Percentiles rank a stretch among this genome's conserved stretches.
Conservation (phyloP, 1,140 invertebrate species). For the Piezodorus guildinii region DNA sequence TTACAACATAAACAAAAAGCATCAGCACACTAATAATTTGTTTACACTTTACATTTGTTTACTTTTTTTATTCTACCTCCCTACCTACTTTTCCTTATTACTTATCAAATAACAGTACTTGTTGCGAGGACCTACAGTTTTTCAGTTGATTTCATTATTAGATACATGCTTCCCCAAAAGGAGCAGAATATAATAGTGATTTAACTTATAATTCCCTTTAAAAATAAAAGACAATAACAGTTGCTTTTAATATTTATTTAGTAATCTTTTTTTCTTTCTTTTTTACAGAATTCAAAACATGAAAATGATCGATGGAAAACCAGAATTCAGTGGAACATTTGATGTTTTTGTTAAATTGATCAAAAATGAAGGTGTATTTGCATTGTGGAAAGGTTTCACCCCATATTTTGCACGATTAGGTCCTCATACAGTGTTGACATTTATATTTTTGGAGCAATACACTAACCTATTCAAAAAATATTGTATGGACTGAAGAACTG, state of each 20-base stretch:
- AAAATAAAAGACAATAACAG: no score
- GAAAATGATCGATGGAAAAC: slow-evolving; percentile 82
- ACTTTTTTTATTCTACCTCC: no score
- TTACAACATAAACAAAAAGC: no score
- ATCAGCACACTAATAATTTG: no score
- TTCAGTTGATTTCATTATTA: no score
- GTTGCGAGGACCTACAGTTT: no score
- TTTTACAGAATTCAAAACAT: slow-evolving; percentile 89
- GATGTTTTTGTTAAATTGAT: slow-evolving; percentile 78
- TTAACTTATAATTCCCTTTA: no score
- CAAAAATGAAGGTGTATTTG: slow-evolving; percentile 84
- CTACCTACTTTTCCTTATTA: no score
- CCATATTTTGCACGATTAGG: slow-evolving; percentile 91
- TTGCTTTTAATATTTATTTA: not conserved
- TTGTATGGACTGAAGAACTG: not conserved
- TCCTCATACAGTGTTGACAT: slow-evolving; percentile 96
- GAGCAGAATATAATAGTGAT: no score
- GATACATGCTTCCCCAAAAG: no score
- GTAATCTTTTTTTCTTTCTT: slow-evolving; percentile 25
- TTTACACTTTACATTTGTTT: no score
- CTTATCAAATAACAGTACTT: no score
- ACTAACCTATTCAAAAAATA: slow-evolving; percentile 36
- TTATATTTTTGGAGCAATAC: slow-evolving; percentile 96
- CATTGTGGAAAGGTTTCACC: slow-evolving; percentile 97
- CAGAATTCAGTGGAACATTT: slow-evolving; percentile 79